Conservation (phyloP, 2,797 vertebrate genomes). For the Betta splendens region DNA sequence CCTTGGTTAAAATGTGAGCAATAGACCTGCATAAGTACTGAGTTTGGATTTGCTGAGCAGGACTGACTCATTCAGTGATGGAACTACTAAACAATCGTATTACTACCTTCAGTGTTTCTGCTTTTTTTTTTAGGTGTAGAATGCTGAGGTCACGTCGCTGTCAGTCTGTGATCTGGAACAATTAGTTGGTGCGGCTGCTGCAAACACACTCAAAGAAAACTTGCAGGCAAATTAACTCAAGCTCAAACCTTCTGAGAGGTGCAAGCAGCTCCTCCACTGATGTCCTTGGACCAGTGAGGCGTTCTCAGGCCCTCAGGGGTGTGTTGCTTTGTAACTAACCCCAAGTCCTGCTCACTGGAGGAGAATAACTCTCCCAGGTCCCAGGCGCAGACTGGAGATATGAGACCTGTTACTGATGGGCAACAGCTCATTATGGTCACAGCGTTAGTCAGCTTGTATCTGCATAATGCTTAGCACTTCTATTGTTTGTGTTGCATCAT, state of each 20-base stretch:
- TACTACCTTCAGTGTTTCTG: background rate
- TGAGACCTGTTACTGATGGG: background rate
- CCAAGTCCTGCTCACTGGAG: background rate
- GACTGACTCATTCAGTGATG: too few relatives aligned
- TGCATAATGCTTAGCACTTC: background rate
- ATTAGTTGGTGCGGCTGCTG: background rate
- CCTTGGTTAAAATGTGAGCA: too few relatives aligned
- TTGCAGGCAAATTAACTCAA: constrained; percentile 17
- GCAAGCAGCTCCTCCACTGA: constrained; percentile 11
- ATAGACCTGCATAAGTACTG: too few relatives aligned
- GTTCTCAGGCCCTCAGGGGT: background rate
- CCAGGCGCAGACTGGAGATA: background rate
- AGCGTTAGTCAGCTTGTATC: background rate
- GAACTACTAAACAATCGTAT: background rate
- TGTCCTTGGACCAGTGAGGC: background rate
- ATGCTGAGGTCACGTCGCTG: background rate
- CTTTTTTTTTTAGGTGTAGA: background rate
- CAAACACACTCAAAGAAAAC: background rate
- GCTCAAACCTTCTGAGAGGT: constrained; percentile 16
- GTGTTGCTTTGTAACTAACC: constrained; percentile 19
- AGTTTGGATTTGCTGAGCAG: too few relatives aligned
- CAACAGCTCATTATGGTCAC: background rate
- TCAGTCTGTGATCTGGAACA: background rate
- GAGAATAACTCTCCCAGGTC: constrained; percentile 4
- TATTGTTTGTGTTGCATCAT: background rate